A percentile compares a stretch with the other conserved stretches of the same genome.
These are phyloP conservation scores for Discoglossus pictus DNA, from an alignment of 2,797 vertebrate species.

Conservation along the genomic window DNA sequence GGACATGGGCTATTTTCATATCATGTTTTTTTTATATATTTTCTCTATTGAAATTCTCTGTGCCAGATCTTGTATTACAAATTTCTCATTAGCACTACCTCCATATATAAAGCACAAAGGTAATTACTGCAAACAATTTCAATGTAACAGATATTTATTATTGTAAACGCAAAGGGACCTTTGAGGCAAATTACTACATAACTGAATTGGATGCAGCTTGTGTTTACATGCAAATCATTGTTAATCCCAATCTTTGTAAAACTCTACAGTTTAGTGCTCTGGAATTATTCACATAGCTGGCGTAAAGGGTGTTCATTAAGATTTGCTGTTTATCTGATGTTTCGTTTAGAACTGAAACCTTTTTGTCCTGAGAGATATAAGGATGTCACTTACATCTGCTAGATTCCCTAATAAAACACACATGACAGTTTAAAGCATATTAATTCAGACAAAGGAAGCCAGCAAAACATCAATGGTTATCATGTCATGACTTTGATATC, in stretches of 20 bases:
- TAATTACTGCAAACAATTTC: conserved; percentile 33
- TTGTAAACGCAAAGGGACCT: conserved; percentile 37
- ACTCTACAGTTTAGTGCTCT: conserved; percentile 37
- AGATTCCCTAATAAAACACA: conserved; percentile 54
- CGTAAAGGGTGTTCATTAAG: conserved; percentile 36
- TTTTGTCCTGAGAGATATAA: conserved; percentile 58
- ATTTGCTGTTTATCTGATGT: conserved; percentile 40
- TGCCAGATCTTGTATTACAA: no score
- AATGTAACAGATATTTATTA: conserved; percentile 38
- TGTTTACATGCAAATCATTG: conserved; percentile 49
- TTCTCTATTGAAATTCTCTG: no score
- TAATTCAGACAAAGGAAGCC: no score
- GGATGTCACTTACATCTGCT: conserved; percentile 54
- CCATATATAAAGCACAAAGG: conserved; percentile 40
- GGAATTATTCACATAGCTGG: conserved; percentile 45
- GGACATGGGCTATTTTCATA: no score
- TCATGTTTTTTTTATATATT: no score
- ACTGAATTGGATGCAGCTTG: conserved; percentile 41
- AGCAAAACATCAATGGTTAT: no score
- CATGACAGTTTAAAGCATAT: no score
- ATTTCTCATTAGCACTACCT: no score
- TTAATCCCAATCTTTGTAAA: conserved; percentile 47
- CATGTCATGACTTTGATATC: no score
- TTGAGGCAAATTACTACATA: conserved; percentile 43
- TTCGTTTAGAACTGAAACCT: conserved; percentile 55